phyloP scores from a whole-genome alignment of 1,140 invertebrate genomes.

The Lutraria rhynchaena region DNA sequence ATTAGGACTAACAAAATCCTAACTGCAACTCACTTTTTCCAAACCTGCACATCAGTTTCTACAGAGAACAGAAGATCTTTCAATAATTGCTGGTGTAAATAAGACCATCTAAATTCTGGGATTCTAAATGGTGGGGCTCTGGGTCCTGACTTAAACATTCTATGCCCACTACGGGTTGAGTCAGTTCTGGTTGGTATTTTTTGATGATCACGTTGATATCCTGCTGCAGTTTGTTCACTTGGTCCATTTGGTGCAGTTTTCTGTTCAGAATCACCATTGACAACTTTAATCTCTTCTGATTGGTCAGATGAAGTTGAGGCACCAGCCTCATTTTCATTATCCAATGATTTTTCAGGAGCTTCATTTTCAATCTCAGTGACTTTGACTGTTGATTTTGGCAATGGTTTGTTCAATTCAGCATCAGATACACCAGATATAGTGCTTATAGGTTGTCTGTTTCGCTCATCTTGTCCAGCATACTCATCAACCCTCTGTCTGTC shows the following conservation, averaged over 20 bases:
- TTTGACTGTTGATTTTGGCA: constrained; percentile 73
- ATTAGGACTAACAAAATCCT: too few relatives aligned
- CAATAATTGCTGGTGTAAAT: constrained; percentile 97
- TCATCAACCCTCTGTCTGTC: constrained; percentile 96
- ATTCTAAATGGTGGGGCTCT: constrained; percentile 98
- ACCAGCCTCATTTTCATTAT: constrained; percentile 60
- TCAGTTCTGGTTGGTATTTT: constrained; percentile 47
- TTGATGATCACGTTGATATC: constrained; percentile 26
- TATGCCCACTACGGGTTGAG: constrained; percentile 82
- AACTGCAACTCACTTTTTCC: constrained; percentile 84
- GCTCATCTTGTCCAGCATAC: constrained; percentile 95
- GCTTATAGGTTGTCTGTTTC: constrained; percentile 95
- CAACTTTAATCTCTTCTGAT: constrained; percentile 21
- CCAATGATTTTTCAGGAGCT: constrained; percentile 28
- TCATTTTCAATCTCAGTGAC: constrained; percentile 75
- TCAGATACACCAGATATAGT: constrained; percentile 91
- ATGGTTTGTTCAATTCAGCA: constrained; percentile 60
- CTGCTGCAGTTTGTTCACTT: constrained; percentile 6
- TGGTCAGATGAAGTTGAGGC: constrained; percentile 39
- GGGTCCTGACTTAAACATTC: constrained; percentile 97
- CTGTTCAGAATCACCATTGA: constrained; percentile 17
- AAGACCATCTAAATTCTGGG: constrained; percentile 99
- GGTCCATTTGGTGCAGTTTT: background rate
- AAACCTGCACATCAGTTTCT: constrained; percentile 98
- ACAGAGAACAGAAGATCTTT: constrained; percentile 98